Evolutionary conservation across 1,140 invertebrate species (phyloP).

Genomic region (Cryptotermes secundus): DNA sequence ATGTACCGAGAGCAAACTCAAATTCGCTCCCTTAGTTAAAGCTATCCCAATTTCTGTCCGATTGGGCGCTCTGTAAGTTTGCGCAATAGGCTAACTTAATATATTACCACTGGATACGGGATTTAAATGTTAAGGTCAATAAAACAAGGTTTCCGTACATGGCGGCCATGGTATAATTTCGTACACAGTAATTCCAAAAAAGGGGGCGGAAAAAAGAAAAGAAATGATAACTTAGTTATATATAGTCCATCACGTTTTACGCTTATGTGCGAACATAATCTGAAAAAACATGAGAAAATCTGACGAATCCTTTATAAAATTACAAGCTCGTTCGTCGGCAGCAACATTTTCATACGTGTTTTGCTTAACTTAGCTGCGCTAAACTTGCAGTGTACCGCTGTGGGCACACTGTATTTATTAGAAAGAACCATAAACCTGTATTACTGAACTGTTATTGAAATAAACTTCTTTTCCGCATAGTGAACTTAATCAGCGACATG

Average conservation of each 20-base stretch:
- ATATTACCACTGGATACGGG: not conserved
- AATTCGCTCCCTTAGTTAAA: not conserved
- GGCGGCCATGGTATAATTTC: not conserved
- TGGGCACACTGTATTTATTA: not conserved
- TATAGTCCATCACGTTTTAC: not conserved
- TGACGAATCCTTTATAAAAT: constrained; percentile 18
- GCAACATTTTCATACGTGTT: not conserved
- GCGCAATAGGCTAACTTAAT: not conserved
- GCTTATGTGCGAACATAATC: not conserved
- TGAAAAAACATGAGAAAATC: not conserved
- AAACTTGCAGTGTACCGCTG: not conserved
- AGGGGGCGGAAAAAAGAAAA: not conserved
- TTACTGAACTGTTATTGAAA: not conserved
- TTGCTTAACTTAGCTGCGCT: not conserved
- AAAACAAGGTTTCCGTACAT: not conserved
- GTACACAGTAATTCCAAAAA: not conserved
- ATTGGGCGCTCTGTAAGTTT: not conserved
- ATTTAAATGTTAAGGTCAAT: constrained; percentile 5
- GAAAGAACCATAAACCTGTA: not conserved
- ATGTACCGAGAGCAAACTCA: not conserved
- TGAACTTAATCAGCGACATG: no score
- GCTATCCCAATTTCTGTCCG: not conserved
- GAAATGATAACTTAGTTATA: not conserved
- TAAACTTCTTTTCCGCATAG: not conserved
- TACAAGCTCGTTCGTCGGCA: not conserved